A percentile compares a stretch with the other conserved stretches of the same genome.
These are phyloP conservation scores for Cyprinodon diabolis DNA, from an alignment of 2,797 vertebrate genomes.

Conservation along the genomic window DNA sequence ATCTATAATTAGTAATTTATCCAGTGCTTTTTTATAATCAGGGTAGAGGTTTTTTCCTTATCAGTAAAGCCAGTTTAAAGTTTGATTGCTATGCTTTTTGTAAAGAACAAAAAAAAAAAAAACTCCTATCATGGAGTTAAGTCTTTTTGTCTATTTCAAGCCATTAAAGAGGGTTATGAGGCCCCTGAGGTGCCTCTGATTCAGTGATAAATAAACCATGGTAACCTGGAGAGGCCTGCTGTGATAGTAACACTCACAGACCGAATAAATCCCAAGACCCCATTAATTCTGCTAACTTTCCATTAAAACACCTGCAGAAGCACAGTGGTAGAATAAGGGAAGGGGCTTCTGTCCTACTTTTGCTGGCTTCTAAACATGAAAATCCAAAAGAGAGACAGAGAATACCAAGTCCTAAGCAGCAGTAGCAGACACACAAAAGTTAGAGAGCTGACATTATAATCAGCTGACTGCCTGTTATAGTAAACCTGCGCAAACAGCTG, in stretches of 20 bases:
- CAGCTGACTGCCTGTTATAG: conserved; percentile 72
- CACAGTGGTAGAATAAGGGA: not conserved
- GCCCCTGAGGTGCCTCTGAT: conserved; percentile 8
- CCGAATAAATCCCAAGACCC: conserved; percentile 17
- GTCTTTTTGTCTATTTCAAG: conserved; percentile 46
- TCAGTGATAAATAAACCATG: conserved; percentile 29
- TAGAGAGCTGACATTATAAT: conserved; percentile 50
- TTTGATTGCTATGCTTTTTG: not conserved
- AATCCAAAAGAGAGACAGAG: conserved; percentile 49
- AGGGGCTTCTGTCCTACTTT: conserved; percentile 44
- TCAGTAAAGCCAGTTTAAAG: not conserved
- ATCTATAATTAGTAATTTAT: conserved; percentile 64
- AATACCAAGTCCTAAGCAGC: conserved; percentile 46
- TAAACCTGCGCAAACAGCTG: conserved; percentile 62
- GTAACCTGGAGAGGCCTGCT: conserved; percentile 15
- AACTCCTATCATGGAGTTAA: conserved; percentile 30
- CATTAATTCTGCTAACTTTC: not conserved
- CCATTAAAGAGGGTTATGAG: conserved; percentile 17
- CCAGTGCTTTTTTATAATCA: conserved; percentile 42
- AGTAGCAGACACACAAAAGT: conserved; percentile 36
- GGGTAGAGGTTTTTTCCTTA: conserved; percentile 27
- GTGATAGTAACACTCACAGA: conserved; percentile 26
- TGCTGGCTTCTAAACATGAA: conserved; percentile 38
- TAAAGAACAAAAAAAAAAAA: conserved; percentile 20
- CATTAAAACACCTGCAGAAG: not conserved